Evolutionary conservation across 2,888 invertebrate genomes (phyloP), one percentile per base, ranked within the genome.

Genomic region (Pristionchus fissidentatus): DNA sequence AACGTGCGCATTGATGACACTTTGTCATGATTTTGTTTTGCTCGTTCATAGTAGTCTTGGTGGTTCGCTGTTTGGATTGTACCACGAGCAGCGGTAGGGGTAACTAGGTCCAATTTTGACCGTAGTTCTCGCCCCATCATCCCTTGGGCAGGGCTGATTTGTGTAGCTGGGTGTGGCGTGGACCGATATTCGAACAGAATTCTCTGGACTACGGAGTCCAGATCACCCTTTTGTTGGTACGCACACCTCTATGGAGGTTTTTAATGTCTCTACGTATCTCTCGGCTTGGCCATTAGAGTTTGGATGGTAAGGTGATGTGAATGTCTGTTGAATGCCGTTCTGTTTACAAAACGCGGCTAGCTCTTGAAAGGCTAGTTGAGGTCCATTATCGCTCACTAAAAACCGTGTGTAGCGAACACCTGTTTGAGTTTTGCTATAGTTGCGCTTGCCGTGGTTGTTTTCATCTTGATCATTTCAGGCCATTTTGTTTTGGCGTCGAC

Each of bases 401-500:
- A 22, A 4, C 88, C 89, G 62, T 85, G 79, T 0, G 26, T 38
- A 7, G 46, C 55, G 66, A 89, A 86, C 1, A 89, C 26, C 2
- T 29, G 38, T n/a, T 78, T 62, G 2, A 89, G 46, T 10, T 19
- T 35, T 3, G 35, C n/a, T 8, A 87, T 84, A 8, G 86, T 85
- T 19, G 43, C 29, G 1, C 19, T 13, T 8, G 85, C 57, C 1
- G 86, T 81, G 0, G 83, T 86, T 0, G 49, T 75, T 19, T 35
- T 66, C 62, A 83, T 82, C 22, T 55, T 32, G 13, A 82, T 5
- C 15, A 85, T 91, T 88, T 93, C 93, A 3, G 92, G 90, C 93
- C 93, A 94, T 85, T 93, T 94, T 0, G 93, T 92, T 84, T 90
- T 90, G 32, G 93, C 89, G 85, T 93, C 93, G 3, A 93, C 90